Conservation (phyloP, 1,140 invertebrate species). For the Danaus melanippus region DNA sequence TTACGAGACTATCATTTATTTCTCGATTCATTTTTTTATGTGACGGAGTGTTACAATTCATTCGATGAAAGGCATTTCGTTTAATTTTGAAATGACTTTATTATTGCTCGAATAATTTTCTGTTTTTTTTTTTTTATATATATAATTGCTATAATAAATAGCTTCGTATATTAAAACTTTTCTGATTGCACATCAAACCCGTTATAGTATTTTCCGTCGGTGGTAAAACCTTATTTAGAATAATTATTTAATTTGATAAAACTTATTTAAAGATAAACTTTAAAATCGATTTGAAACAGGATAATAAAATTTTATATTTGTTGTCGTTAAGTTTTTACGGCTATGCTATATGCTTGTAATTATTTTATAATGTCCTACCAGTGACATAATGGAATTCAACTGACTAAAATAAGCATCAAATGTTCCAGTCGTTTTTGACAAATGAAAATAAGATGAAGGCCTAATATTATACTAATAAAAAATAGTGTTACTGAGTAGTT, state of each 20-base stretch:
- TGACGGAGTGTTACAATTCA: constrained; percentile 20
- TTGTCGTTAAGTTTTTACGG: not conserved
- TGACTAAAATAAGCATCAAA: too few relatives aligned
- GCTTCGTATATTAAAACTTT: not conserved
- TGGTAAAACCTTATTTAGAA: too few relatives aligned
- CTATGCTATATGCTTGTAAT: not conserved
- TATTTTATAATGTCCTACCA: too few relatives aligned
- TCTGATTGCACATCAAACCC: too few relatives aligned
- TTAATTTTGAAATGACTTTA: constrained; percentile 13
- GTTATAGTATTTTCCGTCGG: too few relatives aligned
- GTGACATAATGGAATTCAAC: too few relatives aligned
- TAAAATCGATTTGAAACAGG: not conserved
- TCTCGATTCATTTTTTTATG: constrained; percentile 27
- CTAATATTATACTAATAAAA: too few relatives aligned
- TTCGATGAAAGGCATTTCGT: constrained; percentile 9
- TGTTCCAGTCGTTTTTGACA: too few relatives aligned
- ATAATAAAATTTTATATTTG: not conserved
- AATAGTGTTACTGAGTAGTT: too few relatives aligned
- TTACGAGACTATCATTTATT: constrained; percentile 27
- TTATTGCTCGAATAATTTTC: constrained; percentile 13
- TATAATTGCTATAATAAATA: constrained; percentile 8
- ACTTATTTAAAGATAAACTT: not conserved
- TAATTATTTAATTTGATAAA: not conserved
- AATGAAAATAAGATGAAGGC: too few relatives aligned
- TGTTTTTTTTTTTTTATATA: not conserved